Base-by-base conservation (phyloP, 2,797 vertebrate species). In the Amphiprion clarkii region DNA sequence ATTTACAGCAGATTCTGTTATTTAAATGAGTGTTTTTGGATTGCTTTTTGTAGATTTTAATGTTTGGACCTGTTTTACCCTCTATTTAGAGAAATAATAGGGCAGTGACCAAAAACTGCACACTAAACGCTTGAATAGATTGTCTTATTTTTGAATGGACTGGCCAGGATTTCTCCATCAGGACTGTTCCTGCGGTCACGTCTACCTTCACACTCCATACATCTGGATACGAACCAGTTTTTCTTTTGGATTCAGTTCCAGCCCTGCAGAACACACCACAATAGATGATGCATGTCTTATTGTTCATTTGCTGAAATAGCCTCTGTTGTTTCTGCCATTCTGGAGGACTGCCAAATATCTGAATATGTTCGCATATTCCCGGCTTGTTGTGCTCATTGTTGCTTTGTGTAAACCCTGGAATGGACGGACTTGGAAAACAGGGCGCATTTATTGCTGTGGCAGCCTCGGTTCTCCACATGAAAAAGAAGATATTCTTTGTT, bases 281-380 rank as follows among this genome's bases (percentile, higher is more conserved):
- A 91, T 82, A 69, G 89, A 93, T 92, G 91, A 93, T 93, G 88
- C 84, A 91, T 91, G 92, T 90, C 87, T 92, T 86, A 89, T 93
- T 92, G 89, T 93, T 87, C 65, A 17, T 82, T 70, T 79, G 78
- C 72, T 76, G 64, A 77, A 91, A 91, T 64, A 78, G 84, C 74
- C 66, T 76, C 79, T 69, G 74, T 89, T 87, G 83, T 87, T 83
- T 81, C 71, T 74, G 58, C 65, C 54, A 57, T 66, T 53, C 67
- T 87, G 89, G 90, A 85, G 51, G 36, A 31, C 60, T 68, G 89
- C 91, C 92, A 92, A 49, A 77, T 82, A 73, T 81, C 68, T 77
- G 79, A 89, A 90, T 81, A 87, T 53, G 76, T 27, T 63, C 81
- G 64, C 67, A 79, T 57, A 71, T 71, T 84, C 74, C 67, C 61